These are phyloP conservation scores for Acipenser transmontanus DNA, from an alignment of 2,797 vertebrate species.

Conservation along the genomic window DNA sequence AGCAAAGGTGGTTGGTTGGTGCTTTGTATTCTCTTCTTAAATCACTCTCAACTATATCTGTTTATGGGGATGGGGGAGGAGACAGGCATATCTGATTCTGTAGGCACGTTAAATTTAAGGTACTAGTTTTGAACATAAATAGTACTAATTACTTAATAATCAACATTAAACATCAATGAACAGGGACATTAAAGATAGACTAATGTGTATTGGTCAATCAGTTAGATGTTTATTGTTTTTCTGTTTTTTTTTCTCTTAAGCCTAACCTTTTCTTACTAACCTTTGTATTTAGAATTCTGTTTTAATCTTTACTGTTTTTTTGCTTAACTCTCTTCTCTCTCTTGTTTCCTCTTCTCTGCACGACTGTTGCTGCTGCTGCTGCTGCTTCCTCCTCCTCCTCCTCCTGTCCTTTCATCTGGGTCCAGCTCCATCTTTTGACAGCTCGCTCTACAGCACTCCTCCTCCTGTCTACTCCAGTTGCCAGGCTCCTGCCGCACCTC, in stretches of 20 bases:
- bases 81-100: no score
- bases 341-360: conserved; percentile 71
- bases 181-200: no score
- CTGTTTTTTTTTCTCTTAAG: conserved; percentile 15
- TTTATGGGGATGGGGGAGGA: no score
- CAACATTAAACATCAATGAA: no score
- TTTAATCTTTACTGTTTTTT: conserved; percentile 81
- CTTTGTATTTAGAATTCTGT: conserved; percentile 61
- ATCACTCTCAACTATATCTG: no score
- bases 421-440: conserved; percentile 85
- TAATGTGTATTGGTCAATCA: no score
- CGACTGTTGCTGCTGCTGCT: conserved; percentile 35
- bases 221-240: conserved; percentile 9
- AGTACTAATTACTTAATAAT: no score
- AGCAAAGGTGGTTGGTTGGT: no score
- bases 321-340: conserved; percentile 82
- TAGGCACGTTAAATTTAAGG: no score
- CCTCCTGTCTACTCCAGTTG: conserved; percentile 76
- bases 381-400: conserved; percentile 40
- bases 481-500: conserved; percentile 68
- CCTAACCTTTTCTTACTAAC: conserved; percentile 71
- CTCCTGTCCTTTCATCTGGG: conserved; percentile 41
- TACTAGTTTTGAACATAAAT: no score
- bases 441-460: conserved; percentile 77
- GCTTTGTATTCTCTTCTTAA: no score